Percentiles rank a stretch among this genome's conserved stretches.
Evolutionary conservation across 2,888 invertebrate genomes (phyloP).

Genomic region (Agonopterix alstromeriana): DNA sequence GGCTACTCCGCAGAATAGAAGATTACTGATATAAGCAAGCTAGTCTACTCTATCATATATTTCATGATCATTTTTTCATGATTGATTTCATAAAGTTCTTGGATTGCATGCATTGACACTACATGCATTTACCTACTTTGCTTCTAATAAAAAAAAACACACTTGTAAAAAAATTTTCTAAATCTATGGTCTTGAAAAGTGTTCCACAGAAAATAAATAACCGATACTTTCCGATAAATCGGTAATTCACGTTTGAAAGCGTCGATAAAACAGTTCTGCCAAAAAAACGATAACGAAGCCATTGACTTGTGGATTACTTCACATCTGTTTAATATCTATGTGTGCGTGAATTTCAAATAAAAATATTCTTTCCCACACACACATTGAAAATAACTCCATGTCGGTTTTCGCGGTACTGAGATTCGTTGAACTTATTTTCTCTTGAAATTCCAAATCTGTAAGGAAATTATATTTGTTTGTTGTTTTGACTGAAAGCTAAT

Average conservation of each 20-base stretch:
- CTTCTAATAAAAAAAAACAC: background rate
- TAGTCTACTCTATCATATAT: no score
- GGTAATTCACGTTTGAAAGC: conserved; percentile 18
- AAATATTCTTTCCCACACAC: conserved; percentile 19
- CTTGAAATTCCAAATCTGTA: conserved; percentile 28
- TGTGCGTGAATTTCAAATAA: conserved; percentile 12
- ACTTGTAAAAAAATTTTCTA: no score
- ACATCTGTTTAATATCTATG: conserved; percentile 17
- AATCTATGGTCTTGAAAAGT: no score
- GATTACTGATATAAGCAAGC: no score
- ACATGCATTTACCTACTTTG: no score
- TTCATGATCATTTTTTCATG: no score
- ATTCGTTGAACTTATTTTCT: conserved; percentile 52
- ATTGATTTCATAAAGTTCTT: no score
- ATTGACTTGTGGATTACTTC: conserved; percentile 14
- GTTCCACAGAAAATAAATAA: background rate
- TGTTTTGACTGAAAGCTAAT: conserved; percentile 26
- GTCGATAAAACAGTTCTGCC: conserved; percentile 25
- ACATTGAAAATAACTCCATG: conserved; percentile 27
- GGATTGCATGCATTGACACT: no score
- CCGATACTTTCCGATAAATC: background rate
- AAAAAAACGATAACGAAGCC: conserved; percentile 18
- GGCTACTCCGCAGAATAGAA: no score
- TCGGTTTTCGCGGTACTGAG: conserved; percentile 61
- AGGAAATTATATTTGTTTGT: conserved; percentile 17